These are phyloP conservation scores for Oryzias woworae DNA, from an alignment of 2,113 vertebrate genomes.

Conservation along the genomic window DNA sequence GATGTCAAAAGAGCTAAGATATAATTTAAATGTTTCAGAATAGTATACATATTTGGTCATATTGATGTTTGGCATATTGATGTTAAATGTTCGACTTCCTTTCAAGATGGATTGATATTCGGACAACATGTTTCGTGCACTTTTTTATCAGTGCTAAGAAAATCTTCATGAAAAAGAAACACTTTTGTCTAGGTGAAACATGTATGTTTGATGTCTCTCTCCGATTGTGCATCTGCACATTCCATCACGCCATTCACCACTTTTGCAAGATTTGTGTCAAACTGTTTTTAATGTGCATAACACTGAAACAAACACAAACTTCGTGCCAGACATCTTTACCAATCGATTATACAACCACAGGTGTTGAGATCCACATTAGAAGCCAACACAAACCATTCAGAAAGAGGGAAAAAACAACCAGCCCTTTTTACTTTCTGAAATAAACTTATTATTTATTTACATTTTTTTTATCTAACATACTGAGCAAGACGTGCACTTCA, in stretches of 20 bases:
- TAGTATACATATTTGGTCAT: no score
- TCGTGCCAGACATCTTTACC: conserved; percentile 22
- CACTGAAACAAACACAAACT: conserved; percentile 22
- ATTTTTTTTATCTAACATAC: conserved; percentile 9
- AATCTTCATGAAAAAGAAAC: background rate
- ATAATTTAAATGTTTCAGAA: no score
- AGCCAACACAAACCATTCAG: conserved; percentile 54
- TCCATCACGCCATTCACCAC: background rate
- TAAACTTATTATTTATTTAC: conserved; percentile 18
- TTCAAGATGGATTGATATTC: background rate
- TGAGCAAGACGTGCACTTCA: conserved; percentile 1
- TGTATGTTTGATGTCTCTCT: conserved; percentile 1
- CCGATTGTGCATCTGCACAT: no score
- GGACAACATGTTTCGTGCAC: background rate
- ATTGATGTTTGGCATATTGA: no score
- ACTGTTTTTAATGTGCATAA: conserved; percentile 17
- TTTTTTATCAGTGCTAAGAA: background rate
- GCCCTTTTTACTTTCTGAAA: conserved; percentile 31
- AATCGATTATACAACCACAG: conserved; percentile 35
- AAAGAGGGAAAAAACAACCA: conserved; percentile 22
- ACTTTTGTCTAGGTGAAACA: background rate
- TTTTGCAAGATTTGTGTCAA: background rate
- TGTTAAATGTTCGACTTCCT: no score
- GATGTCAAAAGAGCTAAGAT: no score
- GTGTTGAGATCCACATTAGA: conserved; percentile 18